Base-by-base conservation (phyloP, 2,888 invertebrate species). In the Calliopum simillimum region DNA sequence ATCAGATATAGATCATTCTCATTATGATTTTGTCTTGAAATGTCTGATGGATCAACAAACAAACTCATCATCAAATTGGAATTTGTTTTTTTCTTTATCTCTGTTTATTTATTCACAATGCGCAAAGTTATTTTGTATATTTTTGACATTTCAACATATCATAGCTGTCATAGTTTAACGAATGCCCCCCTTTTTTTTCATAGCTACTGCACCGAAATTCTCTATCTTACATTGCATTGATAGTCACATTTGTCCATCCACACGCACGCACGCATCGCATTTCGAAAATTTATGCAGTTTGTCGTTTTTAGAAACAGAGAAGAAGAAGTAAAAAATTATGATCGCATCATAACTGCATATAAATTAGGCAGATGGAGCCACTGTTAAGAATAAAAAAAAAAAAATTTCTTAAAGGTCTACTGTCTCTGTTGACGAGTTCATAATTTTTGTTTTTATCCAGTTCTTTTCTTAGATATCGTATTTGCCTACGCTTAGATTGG, bases 261-360 rank as follows among this genome's bases (percentile, higher is more conserved):
- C 56, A 58, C 56, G 56, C 56, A 55, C n/a, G 51, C n/a, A 19
- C 55, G 19, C 13, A 16, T 16, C 21, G 8, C 13, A 21, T 55
- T 21, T 55, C 13, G 6, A 25, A 23, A 19, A 23, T 21, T 56
- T 23, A 21, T 19, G 19, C 61, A 23, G n/a, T 61, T 16, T 33
- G 41, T 16, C 21, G 43, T 65, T 44, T 65, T n/a, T 65, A 44
- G 41, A 49, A 19, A 49, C 8, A 44, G 21, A 14, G 41, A 51
- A 19, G 16, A n/a, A 19, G 6, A 3, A 6, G 23, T 65, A 43
- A 61, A 71, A 69, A 73, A 73, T 77, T 76, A 78, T 77, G 77
- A 77, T 75, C 75, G 75, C 75, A 72, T 78, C 76, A 77, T 77
- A 78, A 76, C 78, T 78, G 78, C 77, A 78, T 77, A 77, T 76